These are phyloP conservation scores for Agapornis canus DNA, from an alignment of 2,797 vertebrate genomes.

Conservation along the genomic window DNA sequence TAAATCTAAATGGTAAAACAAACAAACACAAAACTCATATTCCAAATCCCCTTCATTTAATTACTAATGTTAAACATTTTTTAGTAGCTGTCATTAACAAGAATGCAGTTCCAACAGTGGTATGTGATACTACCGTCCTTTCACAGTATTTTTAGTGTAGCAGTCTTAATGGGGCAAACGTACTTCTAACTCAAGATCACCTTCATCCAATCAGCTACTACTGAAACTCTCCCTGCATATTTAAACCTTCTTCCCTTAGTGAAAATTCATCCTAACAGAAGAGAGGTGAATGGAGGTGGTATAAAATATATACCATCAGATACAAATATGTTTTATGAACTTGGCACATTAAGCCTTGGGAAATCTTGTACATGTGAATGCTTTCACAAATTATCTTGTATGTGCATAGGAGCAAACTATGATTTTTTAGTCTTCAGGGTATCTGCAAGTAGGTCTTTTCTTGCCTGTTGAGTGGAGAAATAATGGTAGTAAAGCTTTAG, in stretches of 20 bases:
- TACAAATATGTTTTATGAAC: background rate
- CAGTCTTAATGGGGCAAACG: background rate
- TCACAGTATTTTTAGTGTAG: background rate
- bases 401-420: background rate
- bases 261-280: background rate
- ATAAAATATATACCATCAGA: background rate
- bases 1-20: background rate
- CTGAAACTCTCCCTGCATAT: background rate
- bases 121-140: background rate
- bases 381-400: background rate
- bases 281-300: background rate
- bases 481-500: background rate
- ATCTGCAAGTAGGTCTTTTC: background rate
- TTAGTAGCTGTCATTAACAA: background rate
- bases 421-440: background rate
- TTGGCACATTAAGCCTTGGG: background rate
- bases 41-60: background rate
- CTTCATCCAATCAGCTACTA: background rate
- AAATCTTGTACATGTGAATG: background rate
- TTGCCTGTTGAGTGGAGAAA: background rate
- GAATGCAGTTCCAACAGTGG: background rate
- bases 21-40: background rate
- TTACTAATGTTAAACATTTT: background rate
- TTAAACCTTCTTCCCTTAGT: background rate
- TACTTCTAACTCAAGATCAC: background rate